A percentile compares a stretch with the other conserved stretches of the same genome.
Evolutionary conservation across 2,888 invertebrate genomes (phyloP).

Genomic region (Ptilodon capucinus): DNA sequence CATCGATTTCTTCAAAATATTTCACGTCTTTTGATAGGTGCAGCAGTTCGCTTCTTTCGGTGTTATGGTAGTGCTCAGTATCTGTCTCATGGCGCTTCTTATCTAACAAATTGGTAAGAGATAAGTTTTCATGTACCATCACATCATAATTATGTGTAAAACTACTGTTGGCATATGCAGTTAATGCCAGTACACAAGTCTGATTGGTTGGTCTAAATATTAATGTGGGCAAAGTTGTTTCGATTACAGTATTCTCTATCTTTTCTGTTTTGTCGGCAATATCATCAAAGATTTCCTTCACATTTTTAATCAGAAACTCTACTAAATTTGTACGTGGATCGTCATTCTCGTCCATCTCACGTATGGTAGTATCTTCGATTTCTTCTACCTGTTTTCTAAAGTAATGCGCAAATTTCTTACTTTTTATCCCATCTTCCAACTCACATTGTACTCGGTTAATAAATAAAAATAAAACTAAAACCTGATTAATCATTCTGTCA

Average conservation of each 20-base stretch:
- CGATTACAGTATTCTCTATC: background rate
- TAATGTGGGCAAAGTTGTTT: slow-evolving; percentile 1
- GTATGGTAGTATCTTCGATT: slow-evolving; percentile 32
- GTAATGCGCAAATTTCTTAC: slow-evolving; percentile 47
- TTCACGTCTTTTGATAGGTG: slow-evolving; percentile 35
- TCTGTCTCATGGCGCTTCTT: slow-evolving; percentile 16
- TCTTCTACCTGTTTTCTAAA: slow-evolving; percentile 57
- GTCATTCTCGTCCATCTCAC: slow-evolving; percentile 23
- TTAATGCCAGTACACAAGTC: slow-evolving; percentile 4
- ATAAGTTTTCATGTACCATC: slow-evolving; percentile 32
- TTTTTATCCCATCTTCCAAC: slow-evolving; percentile 23
- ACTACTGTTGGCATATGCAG: slow-evolving; percentile 22
- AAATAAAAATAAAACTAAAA: slow-evolving; percentile 19
- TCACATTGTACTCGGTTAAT: slow-evolving; percentile 14
- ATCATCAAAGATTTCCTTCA: slow-evolving; percentile 55
- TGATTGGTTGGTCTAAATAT: slow-evolving; percentile 10
- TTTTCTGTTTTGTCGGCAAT: slow-evolving; percentile 25
- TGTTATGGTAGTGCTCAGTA: slow-evolving; percentile 16
- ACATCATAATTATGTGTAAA: slow-evolving; percentile 17
- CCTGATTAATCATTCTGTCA: slow-evolving; percentile 22
- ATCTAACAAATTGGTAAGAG: slow-evolving; percentile 36
- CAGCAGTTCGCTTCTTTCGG: slow-evolving; percentile 23
- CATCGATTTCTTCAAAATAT: slow-evolving; percentile 30
- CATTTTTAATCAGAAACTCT: slow-evolving; percentile 56
- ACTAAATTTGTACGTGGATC: slow-evolving; percentile 46